Conservation (phyloP, 2,888 invertebrate species). For the Autographa gamma region DNA sequence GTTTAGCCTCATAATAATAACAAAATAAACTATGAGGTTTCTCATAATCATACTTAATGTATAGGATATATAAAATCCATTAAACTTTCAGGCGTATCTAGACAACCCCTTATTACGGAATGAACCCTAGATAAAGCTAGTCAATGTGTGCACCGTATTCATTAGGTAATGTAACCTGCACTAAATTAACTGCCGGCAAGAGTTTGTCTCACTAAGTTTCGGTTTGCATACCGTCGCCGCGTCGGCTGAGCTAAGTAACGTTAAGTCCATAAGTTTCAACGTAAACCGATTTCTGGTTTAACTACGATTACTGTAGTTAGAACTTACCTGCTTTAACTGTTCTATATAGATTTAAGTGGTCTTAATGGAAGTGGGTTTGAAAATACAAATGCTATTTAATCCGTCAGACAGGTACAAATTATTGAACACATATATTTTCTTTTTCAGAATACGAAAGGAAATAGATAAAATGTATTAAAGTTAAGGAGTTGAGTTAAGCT, state of each 20-base stretch:
- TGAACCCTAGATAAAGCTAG: not conserved
- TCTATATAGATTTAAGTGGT: no score
- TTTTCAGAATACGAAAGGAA: no score
- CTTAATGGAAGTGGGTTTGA: no score
- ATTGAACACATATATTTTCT: no score
- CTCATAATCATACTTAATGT: no score
- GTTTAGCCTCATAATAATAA: no score
- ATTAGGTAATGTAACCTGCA: not conserved
- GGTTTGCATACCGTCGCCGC: not conserved
- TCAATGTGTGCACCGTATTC: not conserved
- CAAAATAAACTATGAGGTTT: no score
- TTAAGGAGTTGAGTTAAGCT: no score
- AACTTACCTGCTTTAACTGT: not conserved
- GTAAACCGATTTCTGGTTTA: not conserved
- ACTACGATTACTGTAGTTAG: not conserved
- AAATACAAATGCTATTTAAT: no score
- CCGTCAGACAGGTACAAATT: no score
- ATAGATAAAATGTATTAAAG: no score
- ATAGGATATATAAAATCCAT: no score
- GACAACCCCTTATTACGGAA: not conserved
- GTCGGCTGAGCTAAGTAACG: not conserved
- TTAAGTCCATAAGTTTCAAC: not conserved
- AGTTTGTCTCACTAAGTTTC: conserved; percentile 2
- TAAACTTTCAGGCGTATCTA: not conserved
- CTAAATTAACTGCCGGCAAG: not conserved